Percentiles rank a stretch among this genome's conserved stretches.
phyloP scores from a whole-genome alignment of 1,140 invertebrate genomes.

The Pectinophora gossypiella region DNA sequence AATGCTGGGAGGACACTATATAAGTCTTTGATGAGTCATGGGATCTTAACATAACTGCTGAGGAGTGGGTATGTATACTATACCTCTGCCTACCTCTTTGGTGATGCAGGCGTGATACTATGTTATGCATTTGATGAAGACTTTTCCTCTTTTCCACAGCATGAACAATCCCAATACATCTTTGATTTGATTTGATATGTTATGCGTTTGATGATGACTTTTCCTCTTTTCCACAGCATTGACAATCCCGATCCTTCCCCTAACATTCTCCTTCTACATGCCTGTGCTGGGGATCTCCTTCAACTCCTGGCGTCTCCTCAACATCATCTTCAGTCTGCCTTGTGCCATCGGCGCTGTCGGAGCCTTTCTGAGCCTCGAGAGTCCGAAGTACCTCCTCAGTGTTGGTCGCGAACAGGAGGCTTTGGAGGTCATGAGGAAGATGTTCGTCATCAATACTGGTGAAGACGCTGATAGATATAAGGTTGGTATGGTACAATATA shows the following conservation, averaged over 20 bases:
- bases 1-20: too few species aligned
- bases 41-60: too few species aligned
- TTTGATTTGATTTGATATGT: too few species aligned
- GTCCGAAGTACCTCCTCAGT: conserved; percentile 80
- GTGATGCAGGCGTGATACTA: too few species aligned
- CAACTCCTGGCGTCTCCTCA: conserved; percentile 82
- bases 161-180: conserved; percentile 43
- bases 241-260: conserved; percentile 40
- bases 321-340: conserved; percentile 78
- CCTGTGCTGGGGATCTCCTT: conserved; percentile 60
- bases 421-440: conserved; percentile 70
- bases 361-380: conserved; percentile 79
- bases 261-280: conserved; percentile 63
- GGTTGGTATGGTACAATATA: conserved; percentile 33
- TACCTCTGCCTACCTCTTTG: too few species aligned
- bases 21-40: too few species aligned
- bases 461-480: conserved; percentile 41
- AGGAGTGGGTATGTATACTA: too few species aligned
- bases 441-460: conserved; percentile 75
- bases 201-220: too few species aligned
- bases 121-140: too few species aligned
- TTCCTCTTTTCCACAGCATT: conserved; percentile 38
- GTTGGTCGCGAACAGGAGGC: conserved; percentile 75
- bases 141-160: conserved; percentile 37
- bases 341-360: conserved; percentile 75